A percentile compares a stretch with the other conserved stretches of the same genome.
Conservation (phyloP, 23 tunicate genomes). For the Ascidia mentula region DNA sequence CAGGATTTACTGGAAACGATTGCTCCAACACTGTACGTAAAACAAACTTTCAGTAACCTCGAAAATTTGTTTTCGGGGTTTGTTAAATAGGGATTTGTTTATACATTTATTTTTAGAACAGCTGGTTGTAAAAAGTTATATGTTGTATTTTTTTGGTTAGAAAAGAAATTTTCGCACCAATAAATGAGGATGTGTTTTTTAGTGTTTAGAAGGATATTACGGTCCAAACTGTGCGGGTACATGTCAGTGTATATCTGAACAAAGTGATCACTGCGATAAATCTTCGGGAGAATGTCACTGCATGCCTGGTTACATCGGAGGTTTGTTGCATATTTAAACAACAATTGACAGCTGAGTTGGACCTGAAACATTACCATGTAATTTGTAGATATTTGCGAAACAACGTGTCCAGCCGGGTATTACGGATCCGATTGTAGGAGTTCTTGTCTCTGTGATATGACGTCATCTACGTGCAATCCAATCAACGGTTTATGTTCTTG, state of each 20-base stretch:
- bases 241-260: slow-evolving; percentile 47
- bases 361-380: too few species aligned
- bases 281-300: slow-evolving; percentile 25
- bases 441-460: slow-evolving; percentile 11
- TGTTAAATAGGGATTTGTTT: too few species aligned
- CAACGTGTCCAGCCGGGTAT: slow-evolving; percentile 18
- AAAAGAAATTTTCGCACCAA: too few species aligned
- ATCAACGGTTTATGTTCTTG: slow-evolving; percentile 18
- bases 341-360: too few species aligned
- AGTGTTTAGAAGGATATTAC: slow-evolving; percentile 59
- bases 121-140: too few species aligned
- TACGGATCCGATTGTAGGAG: slow-evolving; percentile 20
- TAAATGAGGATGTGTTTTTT: not conserved
- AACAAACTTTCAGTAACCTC: not conserved
- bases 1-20: slow-evolving; percentile 33
- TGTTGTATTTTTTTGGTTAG: too few species aligned
- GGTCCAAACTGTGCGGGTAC: slow-evolving; percentile 58
- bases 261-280: slow-evolving; percentile 13
- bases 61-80: not conserved
- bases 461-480: slow-evolving; percentile 30
- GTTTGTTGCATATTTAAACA: too few species aligned
- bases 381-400: slow-evolving; percentile 25
- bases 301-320: slow-evolving; percentile 39
- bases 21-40: slow-evolving; percentile 20
- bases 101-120: too few species aligned